phyloP scores from a whole-genome alignment of 2,797 vertebrate species.

The Anabacerthia variegaticeps region DNA sequence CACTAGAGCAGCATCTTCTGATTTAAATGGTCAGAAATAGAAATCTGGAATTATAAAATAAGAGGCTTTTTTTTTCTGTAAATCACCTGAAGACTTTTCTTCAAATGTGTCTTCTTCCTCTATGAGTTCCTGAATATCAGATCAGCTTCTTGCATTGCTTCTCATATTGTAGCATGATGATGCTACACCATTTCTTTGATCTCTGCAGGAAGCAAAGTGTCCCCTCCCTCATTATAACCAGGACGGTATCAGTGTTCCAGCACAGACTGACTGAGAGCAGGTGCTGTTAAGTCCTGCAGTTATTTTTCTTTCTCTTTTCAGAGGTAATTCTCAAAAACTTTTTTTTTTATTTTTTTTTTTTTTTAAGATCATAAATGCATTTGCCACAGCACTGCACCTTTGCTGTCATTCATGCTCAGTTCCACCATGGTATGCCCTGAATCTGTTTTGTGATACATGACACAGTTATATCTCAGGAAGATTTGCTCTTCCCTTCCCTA shows the following conservation, averaged over 20 bases:
- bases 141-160: background rate
- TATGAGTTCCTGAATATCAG: background rate
- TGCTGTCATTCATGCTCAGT: conserved; percentile 23
- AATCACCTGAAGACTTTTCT: background rate
- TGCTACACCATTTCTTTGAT: background rate
- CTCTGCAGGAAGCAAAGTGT: background rate
- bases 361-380: background rate
- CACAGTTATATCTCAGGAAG: conserved; percentile 12
- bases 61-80: background rate
- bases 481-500: background rate
- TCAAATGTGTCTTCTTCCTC: background rate
- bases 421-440: background rate
- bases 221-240: background rate
- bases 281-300: background rate
- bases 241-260: background rate
- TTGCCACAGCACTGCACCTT: background rate
- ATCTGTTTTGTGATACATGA: conserved; percentile 32
- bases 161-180: background rate
- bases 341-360: background rate
- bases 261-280: background rate
- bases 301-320: background rate
- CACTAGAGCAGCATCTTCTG: background rate
- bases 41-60: background rate
- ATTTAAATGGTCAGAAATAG: background rate
- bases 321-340: background rate